Evolutionary conservation across 2,888 invertebrate species (phyloP).

Genomic region (Gortyna flavago): DNA sequence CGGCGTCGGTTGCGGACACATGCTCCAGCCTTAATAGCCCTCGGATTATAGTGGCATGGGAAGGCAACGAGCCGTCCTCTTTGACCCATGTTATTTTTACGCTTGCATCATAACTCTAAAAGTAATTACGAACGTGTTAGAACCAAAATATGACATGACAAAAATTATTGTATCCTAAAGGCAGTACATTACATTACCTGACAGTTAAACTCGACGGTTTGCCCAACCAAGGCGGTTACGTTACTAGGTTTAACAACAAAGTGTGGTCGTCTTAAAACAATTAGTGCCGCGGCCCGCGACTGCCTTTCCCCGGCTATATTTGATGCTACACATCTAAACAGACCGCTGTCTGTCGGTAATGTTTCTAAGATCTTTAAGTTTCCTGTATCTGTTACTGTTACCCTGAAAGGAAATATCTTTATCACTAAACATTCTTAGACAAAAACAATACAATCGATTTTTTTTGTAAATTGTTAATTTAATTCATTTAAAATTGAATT

Average conservation of each 20-base stretch:
- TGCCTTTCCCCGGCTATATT: constrained; percentile 97
- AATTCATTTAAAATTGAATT: neutral
- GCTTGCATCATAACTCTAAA: constrained; percentile 85
- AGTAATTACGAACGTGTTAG: constrained; percentile 57
- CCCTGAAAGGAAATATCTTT: constrained; percentile 83
- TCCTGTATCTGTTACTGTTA: constrained; percentile 96
- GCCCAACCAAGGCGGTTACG: constrained; percentile 94
- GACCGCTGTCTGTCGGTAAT: constrained; percentile 96
- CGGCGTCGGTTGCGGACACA: constrained; percentile 96
- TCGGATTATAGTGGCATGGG: constrained; percentile 83
- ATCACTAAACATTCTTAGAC: constrained; percentile 17
- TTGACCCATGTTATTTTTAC: constrained; percentile 89
- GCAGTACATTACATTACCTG: constrained; percentile 81
- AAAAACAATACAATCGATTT: constrained; percentile 10
- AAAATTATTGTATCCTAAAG: constrained; percentile 36
- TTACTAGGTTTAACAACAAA: constrained; percentile 96
- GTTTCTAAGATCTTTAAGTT: constrained; percentile 97
- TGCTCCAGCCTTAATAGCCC: constrained; percentile 93
- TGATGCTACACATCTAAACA: constrained; percentile 97
- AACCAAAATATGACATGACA: constrained; percentile 10
- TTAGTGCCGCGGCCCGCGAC: constrained; percentile 94
- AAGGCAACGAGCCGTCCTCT: constrained; percentile 85
- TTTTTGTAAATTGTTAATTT: neutral
- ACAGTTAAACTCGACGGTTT: constrained; percentile 96
- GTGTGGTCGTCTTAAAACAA: constrained; percentile 96